Conservation (phyloP, 2,113 vertebrate species). For the Ictalurus furcatus region DNA sequence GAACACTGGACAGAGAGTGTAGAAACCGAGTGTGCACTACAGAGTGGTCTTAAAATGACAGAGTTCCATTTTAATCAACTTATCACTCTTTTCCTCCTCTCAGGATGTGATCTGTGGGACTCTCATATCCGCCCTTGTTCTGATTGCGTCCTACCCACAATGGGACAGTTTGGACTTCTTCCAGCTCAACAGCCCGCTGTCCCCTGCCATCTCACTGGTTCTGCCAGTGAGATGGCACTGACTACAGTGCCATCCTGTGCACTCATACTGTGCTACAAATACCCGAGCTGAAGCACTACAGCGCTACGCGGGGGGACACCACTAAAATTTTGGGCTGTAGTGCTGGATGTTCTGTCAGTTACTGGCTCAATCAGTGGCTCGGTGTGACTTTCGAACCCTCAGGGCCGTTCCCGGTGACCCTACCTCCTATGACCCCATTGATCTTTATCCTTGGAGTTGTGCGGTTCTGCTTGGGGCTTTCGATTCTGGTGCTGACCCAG, state of each 20-base stretch:
- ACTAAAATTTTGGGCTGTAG: conserved; percentile 82
- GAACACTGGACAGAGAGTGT: not conserved
- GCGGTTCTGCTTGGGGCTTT: conserved; percentile 76
- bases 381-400: conserved; percentile 65
- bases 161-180: conserved; percentile 83
- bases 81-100: conserved; percentile 39
- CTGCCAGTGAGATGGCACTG: conserved; percentile 59
- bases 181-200: conserved; percentile 78
- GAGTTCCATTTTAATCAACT: not conserved
- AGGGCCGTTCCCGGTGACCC: conserved; percentile 65
- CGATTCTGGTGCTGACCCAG: conserved; percentile 75
- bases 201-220: conserved; percentile 73
- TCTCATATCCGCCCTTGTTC: conserved; percentile 74
- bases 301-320: conserved; percentile 89
- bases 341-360: conserved; percentile 81
- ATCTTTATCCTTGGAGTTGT: conserved; percentile 36
- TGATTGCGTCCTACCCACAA: conserved; percentile 76
- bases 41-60: not conserved
- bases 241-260: too few species aligned
- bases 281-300: conserved; percentile 89
- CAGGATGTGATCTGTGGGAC: conserved; percentile 90
- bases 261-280: conserved; percentile 84
- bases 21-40: not conserved
- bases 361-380: conserved; percentile 82
- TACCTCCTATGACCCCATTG: conserved; percentile 58